These are phyloP conservation scores for Caenorhabditis sinica DNA, from an alignment of 2,888 invertebrate species.

Conservation along the genomic window DNA sequence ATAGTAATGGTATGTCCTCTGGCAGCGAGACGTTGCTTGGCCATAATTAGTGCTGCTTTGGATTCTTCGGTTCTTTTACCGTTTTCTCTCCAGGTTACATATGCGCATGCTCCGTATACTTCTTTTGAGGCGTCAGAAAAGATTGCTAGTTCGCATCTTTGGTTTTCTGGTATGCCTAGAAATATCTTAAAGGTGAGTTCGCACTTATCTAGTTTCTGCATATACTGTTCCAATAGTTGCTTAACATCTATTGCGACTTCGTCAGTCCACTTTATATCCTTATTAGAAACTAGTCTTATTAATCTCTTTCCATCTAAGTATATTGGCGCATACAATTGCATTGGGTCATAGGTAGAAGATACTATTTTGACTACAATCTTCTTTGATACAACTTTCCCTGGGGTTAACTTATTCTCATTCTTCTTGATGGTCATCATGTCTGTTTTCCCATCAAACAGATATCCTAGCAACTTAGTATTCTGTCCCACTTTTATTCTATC, in stretches of 20 bases:
- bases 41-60: neutral
- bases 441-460: neutral
- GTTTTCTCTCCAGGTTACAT: slow-evolving; percentile 3
- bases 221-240: neutral
- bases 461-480: slow-evolving; percentile 19
- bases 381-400: neutral
- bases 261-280: neutral
- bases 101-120: slow-evolving; percentile 22
- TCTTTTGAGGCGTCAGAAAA: slow-evolving; percentile 41
- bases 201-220: neutral
- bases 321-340: too few species aligned
- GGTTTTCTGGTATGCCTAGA: neutral
- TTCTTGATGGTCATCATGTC: slow-evolving; percentile 4
- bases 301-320: slow-evolving; percentile 21
- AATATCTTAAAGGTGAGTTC: neutral
- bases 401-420: neutral
- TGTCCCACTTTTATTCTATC: neutral
- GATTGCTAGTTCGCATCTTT: neutral
- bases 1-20: slow-evolving; percentile 17
- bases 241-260: neutral
- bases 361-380: neutral
- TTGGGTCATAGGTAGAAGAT: too few species aligned
- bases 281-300: slow-evolving; percentile 5
- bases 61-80: too few species aligned
- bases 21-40: slow-evolving; percentile 32